Evolutionary conservation across 2,797 vertebrate genomes (phyloP).

Genomic region (Tragelaphus oryx): DNA sequence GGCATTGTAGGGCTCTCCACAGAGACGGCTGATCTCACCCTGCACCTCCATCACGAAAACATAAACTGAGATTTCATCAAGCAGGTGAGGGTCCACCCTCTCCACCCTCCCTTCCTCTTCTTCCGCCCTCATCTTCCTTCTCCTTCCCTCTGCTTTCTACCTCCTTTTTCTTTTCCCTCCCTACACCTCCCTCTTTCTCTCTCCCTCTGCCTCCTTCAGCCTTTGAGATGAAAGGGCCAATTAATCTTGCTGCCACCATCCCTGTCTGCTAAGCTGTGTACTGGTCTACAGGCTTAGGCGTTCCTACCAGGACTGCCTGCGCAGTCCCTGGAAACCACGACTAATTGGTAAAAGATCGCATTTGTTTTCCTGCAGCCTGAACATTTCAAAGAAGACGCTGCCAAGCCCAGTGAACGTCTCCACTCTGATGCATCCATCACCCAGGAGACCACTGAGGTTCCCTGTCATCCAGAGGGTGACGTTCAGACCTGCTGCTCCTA

Average conservation of each 20-base stretch:
- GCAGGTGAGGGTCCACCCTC: background rate
- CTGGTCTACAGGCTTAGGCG: background rate
- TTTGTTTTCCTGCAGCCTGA: background rate
- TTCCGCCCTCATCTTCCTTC: background rate
- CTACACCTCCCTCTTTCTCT: background rate
- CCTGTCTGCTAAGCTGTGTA: background rate
- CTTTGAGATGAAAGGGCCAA: background rate
- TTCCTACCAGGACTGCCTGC: background rate
- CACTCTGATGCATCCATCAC: background rate
- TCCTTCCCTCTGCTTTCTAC: background rate
- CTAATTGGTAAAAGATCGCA: background rate
- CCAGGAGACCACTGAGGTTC: background rate
- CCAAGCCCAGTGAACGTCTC: background rate
- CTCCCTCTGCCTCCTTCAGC: background rate
- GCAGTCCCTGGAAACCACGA: background rate
- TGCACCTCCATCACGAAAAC: background rate
- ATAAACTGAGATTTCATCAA: background rate
- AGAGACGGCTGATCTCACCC: background rate
- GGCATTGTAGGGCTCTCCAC: background rate
- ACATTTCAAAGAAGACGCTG: background rate
- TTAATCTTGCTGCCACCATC: conserved; percentile 2
- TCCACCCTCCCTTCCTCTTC: background rate
- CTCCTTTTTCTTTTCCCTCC: background rate
- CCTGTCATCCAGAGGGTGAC: background rate
- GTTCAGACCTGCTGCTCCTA: background rate